Conservation (phyloP, 2,888 invertebrate species). For the Aphodius sticticus region DNA sequence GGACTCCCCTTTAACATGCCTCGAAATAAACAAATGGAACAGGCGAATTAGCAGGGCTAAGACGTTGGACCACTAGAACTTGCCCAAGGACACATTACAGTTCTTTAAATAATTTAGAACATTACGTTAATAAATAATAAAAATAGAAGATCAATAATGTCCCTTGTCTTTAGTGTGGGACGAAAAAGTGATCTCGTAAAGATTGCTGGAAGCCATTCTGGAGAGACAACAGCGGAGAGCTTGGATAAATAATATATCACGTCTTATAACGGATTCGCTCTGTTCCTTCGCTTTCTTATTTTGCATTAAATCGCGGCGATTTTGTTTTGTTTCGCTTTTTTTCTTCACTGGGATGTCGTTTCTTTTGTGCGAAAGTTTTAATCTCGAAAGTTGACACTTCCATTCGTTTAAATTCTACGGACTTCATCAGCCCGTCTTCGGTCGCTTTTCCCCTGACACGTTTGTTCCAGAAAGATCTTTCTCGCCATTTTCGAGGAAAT, state of each 20-base stretch:
- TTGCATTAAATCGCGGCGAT: slow-evolving; percentile 4
- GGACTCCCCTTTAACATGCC: too few relatives aligned
- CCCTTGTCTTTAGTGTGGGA: too few relatives aligned
- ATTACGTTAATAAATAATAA: too few relatives aligned
- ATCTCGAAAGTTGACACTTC: neutral
- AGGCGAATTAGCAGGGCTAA: too few relatives aligned
- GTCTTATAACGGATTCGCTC: neutral
- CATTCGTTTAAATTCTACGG: neutral
- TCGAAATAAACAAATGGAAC: too few relatives aligned
- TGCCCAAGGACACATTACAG: too few relatives aligned
- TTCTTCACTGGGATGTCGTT: neutral
- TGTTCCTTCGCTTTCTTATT: neutral
- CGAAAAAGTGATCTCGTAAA: too few relatives aligned
- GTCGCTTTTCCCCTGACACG: neutral
- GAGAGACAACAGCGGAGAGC: too few relatives aligned
- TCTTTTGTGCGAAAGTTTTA: neutral
- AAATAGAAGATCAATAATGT: too few relatives aligned
- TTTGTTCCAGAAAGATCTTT: neutral
- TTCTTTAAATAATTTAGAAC: too few relatives aligned
- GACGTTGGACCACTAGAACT: too few relatives aligned
- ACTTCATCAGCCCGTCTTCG: neutral
- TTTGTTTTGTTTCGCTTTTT: neutral
- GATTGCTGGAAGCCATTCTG: too few relatives aligned
- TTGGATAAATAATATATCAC: neutral
- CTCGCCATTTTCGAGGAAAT: neutral